These are phyloP conservation scores for Hoplodrina ambigua DNA, from an alignment of 2,888 invertebrate species.

Conservation along the genomic window DNA sequence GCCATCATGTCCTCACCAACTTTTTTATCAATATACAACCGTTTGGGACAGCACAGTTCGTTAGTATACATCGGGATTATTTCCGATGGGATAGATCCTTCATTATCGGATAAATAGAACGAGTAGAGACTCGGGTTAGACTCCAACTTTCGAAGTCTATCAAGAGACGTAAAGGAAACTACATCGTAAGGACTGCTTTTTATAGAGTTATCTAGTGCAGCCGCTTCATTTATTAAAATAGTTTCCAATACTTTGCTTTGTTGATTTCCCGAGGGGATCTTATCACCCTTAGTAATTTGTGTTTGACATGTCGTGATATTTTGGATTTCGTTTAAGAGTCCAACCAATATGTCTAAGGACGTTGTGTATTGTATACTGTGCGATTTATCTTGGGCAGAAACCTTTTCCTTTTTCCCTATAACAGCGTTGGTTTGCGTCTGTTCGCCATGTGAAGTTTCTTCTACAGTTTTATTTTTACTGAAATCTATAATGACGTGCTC, in stretches of 20 bases:
- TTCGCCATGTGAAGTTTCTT: conserved; percentile 1
- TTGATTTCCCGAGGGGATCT: conserved; percentile 40
- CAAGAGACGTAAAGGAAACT: conserved; percentile 73
- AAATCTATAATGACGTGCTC: conserved; percentile 22
- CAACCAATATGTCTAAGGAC: conserved; percentile 83
- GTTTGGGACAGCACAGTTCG: conserved; percentile 39
- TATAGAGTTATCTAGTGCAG: conserved; percentile 59
- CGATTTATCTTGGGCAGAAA: conserved; percentile 20
- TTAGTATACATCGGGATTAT: conserved; percentile 23
- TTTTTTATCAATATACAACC: conserved; percentile 75
- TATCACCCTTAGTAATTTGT: conserved; percentile 62
- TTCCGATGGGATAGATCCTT: conserved; percentile 30
- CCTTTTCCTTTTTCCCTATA: conserved; percentile 24
- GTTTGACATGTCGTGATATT: conserved; percentile 81
- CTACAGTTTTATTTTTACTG: conserved; percentile 16
- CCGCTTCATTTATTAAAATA: conserved; percentile 69
- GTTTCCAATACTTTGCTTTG: conserved; percentile 66
- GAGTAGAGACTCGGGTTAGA: conserved; percentile 74
- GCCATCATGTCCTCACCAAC: conserved; percentile 67
- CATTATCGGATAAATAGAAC: conserved; percentile 69
- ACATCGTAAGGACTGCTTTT: conserved; percentile 64
- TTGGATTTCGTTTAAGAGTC: conserved; percentile 84
- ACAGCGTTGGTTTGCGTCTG: conserved; percentile 3
- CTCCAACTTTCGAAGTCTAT: conserved; percentile 72
- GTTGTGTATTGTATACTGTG: conserved; percentile 74